Evolutionary conservation across 2,797 vertebrate species (phyloP).

Genomic region (Melanogrammus aeglefinus): DNA sequence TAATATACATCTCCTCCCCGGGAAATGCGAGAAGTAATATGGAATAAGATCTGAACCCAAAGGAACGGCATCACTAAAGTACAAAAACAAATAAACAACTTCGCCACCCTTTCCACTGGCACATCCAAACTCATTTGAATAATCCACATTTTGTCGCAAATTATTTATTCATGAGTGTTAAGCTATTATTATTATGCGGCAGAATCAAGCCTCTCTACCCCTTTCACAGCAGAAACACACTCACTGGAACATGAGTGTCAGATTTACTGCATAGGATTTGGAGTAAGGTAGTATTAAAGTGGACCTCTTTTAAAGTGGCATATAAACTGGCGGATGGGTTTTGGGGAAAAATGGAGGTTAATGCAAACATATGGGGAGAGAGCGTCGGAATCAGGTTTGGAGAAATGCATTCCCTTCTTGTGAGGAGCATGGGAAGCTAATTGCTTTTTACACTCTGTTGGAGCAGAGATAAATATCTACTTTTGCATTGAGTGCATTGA

Average conservation of each 20-base stretch:
- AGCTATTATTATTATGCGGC: slow-evolving; percentile 41
- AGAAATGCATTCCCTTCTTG: slow-evolving; percentile 21
- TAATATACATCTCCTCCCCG: not conserved
- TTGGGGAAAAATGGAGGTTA: not conserved
- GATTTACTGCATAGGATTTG: slow-evolving; percentile 36
- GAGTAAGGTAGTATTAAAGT: slow-evolving; percentile 15
- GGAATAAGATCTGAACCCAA: not conserved
- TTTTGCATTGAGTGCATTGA: slow-evolving; percentile 29
- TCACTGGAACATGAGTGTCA: slow-evolving; percentile 27
- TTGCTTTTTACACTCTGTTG: slow-evolving; percentile 37
- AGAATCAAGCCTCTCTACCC: slow-evolving; percentile 33
- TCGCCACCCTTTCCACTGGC: slow-evolving; percentile 17
- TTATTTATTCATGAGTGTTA: slow-evolving; percentile 41
- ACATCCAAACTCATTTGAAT: slow-evolving; percentile 42
- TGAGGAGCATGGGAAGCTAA: slow-evolving; percentile 18
- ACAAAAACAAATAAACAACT: slow-evolving; percentile 19
- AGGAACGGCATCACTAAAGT: not conserved
- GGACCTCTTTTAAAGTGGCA: not conserved
- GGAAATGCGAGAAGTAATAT: not conserved
- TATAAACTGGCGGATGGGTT: not conserved
- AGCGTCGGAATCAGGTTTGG: not conserved
- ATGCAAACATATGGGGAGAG: not conserved
- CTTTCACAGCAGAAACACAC: slow-evolving; percentile 21
- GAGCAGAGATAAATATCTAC: slow-evolving; percentile 34
- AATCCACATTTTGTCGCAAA: slow-evolving; percentile 39